These are phyloP conservation scores for Nixonia krombeini DNA, from an alignment of 1,140 invertebrate species.

Conservation along the genomic window DNA sequence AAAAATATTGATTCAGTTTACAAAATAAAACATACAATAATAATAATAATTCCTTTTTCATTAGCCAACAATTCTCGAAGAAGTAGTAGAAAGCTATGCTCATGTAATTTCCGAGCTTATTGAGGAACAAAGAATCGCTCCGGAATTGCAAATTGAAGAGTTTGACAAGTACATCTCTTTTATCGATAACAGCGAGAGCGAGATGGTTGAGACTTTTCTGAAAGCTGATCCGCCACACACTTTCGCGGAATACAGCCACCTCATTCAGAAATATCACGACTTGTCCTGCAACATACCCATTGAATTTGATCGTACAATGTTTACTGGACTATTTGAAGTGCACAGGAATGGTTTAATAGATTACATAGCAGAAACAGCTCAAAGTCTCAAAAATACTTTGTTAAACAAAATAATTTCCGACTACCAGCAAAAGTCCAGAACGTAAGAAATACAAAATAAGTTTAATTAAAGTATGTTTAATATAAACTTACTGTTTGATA, in stretches of 20 bases:
- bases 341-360: slow-evolving; percentile 85
- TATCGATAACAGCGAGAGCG: slow-evolving; percentile 81
- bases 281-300: slow-evolving; percentile 77
- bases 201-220: slow-evolving; percentile 80
- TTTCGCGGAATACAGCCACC: slow-evolving; percentile 78
- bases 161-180: slow-evolving; percentile 87
- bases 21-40: background rate
- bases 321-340: slow-evolving; percentile 89
- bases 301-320: slow-evolving; percentile 77
- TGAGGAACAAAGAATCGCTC: slow-evolving; percentile 79
- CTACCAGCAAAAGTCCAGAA: slow-evolving; percentile 84
- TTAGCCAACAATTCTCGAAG: slow-evolving; percentile 79
- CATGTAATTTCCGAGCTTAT: slow-evolving; percentile 75
- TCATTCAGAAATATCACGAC: slow-evolving; percentile 78
- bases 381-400: slow-evolving; percentile 80
- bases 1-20: background rate
- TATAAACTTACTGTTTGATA: too few relatives aligned
- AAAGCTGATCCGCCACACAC: slow-evolving; percentile 72
- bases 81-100: slow-evolving; percentile 75
- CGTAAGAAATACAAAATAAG: slow-evolving; percentile 78
- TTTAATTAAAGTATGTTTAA: background rate
- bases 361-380: slow-evolving; percentile 78
- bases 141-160: slow-evolving; percentile 79
- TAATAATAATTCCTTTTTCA: slow-evolving; percentile 2
- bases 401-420: slow-evolving; percentile 82